Evolutionary conservation across 2,888 invertebrate genomes (phyloP), one percentile per base, ranked within the genome.

Genomic region (Augiades crinisus): DNA sequence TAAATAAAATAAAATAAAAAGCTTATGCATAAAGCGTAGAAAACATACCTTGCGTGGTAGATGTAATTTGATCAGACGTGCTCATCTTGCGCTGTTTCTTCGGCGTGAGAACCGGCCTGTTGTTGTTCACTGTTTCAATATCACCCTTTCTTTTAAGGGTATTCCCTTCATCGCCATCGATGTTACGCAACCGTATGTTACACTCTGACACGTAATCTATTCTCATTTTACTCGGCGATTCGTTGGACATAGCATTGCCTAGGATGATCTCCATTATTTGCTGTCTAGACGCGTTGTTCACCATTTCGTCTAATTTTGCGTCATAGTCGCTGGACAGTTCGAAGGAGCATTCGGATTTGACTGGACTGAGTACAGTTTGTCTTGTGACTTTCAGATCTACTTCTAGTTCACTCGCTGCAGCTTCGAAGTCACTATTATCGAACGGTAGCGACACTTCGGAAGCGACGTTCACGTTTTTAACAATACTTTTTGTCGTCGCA

Each of bases 251-350:
- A 8, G 68, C 65, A 21, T 70, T 78, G n/a, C 90, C 90, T 12
- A 90, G 75, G 58, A 90, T 90, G 8, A 90, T 90, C 50, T 90
- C 89, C 86, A 90, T 81, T 2, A 90, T 85, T 68, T 90, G 78
- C 62, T 86, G 80, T 7, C 86, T 65, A 0, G 90, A 88, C 12
- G 89, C 83, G 38, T 78, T 85, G 13, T 80, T 84, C 0, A 90
- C 81, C 79, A 83, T 86, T 46, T 90, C 87, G 61, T 87, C 76
- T 50, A 90, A 71, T 64, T 80, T 86, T 1, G 82, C 75, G 62
- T 85, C 81, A 47, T 88, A 89, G 66, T 90, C 89, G 50, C 75
- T 84, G 0, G 80, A 78, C 1, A 89, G 43, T 44, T 89, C 89
- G 21, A 88, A 87, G 0, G 88, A 88, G 50, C 85, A 87, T 59